Evolutionary conservation across 2,113 vertebrate species (phyloP).

Genomic region (Mesoclemmys tuberculata): DNA sequence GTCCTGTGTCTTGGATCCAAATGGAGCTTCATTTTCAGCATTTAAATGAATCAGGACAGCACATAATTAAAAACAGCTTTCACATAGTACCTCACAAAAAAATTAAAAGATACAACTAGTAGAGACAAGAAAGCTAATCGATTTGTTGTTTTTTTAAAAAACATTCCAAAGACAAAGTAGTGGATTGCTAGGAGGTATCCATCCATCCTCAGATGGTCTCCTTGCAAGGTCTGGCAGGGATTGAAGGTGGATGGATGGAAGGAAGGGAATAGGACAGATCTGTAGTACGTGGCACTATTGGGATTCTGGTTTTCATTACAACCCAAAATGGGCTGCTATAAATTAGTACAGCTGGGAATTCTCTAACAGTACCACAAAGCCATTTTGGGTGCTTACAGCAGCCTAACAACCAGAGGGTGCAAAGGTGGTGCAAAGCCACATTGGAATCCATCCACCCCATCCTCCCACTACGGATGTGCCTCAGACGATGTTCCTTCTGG

Average conservation of each 20-base stretch:
- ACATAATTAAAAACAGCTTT: not conserved
- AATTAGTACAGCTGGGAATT: not conserved
- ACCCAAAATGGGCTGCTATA: not conserved
- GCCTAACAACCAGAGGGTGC: not conserved
- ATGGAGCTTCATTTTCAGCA: not conserved
- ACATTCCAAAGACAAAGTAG: no score
- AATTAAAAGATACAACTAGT: not conserved
- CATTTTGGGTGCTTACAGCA: not conserved
- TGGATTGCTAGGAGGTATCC: no score
- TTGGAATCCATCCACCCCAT: not conserved
- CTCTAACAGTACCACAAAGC: not conserved
- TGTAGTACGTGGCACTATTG: not conserved
- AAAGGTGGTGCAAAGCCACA: not conserved
- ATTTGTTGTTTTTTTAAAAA: no score
- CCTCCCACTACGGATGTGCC: no score
- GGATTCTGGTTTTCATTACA: not conserved
- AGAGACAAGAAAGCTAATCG: not conserved
- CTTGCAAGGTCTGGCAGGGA: not conserved
- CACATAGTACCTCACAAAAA: no score
- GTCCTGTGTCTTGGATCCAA: not conserved
- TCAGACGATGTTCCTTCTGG: not conserved
- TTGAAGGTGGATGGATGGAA: not conserved
- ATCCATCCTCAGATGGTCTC: no score
- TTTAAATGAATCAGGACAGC: not conserved
- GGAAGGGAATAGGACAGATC: not conserved